Conservation (phyloP, 2,113 vertebrate genomes). For the Rousettus leschenaultii region DNA sequence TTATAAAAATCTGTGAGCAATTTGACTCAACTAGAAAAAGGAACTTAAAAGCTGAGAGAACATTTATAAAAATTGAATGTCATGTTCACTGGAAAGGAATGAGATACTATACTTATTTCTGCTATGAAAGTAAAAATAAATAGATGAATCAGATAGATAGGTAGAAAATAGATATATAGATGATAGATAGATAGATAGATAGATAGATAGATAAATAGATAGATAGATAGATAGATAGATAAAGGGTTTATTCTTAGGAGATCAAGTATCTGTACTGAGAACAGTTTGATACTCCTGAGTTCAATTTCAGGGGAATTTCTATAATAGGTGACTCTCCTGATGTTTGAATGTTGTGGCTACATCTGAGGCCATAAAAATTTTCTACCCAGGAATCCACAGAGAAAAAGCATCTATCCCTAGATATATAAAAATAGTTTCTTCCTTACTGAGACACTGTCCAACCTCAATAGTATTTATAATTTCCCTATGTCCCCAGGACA, state of each 20-base stretch:
- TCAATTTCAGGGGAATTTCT: conserved; percentile 25
- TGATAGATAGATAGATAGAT: neutral
- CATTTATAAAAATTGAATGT: neutral
- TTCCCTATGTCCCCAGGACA: neutral
- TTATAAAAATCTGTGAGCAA: neutral
- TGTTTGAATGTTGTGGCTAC: neutral
- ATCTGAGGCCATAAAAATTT: conserved; percentile 26
- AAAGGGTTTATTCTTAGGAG: neutral
- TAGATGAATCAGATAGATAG: neutral
- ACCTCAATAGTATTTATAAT: conserved; percentile 27
- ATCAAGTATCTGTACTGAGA: neutral
- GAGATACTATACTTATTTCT: neutral
- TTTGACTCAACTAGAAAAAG: neutral
- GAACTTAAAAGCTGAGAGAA: neutral
- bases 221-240: neutral
- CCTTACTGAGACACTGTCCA: conserved; percentile 27
- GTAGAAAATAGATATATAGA: neutral
- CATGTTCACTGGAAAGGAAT: neutral
- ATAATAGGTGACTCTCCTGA: neutral
- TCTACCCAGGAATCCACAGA: conserved; percentile 7
- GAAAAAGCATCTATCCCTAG: conserved; percentile 31
- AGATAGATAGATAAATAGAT: neutral
- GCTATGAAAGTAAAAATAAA: neutral
- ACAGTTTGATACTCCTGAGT: neutral
- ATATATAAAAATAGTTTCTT: conserved; percentile 32